These are phyloP conservation scores for Fratercula arctica DNA, from an alignment of 2,797 vertebrate genomes.

Conservation along the genomic window DNA sequence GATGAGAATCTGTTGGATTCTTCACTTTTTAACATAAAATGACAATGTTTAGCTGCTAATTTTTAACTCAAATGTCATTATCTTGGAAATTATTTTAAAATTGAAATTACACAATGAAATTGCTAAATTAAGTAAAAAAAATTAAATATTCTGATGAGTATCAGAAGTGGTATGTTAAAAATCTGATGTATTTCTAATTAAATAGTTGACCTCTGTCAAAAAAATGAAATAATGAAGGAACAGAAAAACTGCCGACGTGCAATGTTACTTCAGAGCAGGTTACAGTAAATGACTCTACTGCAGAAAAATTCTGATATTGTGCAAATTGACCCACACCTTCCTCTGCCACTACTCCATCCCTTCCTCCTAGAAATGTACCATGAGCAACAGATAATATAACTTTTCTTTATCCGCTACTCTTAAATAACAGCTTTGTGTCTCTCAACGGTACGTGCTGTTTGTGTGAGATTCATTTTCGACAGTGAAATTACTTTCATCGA, in stretches of 20 bases:
- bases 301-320: neutral
- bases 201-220: neutral
- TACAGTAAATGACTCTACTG: neutral
- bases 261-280: neutral
- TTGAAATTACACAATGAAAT: neutral
- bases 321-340: neutral
- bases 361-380: neutral
- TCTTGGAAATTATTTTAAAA: neutral
- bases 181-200: neutral
- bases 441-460: neutral
- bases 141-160: neutral
- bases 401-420: neutral
- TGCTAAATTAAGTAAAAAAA: neutral
- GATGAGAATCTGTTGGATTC: neutral
- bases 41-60: neutral
- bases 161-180: neutral
- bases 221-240: neutral
- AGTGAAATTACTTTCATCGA: neutral
- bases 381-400: neutral
- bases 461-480: neutral
- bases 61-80: neutral
- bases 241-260: neutral
- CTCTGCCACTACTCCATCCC: neutral
- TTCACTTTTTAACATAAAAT: neutral
- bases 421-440: neutral